Evolutionary conservation across 2,113 vertebrate species (phyloP), one percentile per base, ranked within the genome.

Genomic region (Gobio gobio): DNA sequence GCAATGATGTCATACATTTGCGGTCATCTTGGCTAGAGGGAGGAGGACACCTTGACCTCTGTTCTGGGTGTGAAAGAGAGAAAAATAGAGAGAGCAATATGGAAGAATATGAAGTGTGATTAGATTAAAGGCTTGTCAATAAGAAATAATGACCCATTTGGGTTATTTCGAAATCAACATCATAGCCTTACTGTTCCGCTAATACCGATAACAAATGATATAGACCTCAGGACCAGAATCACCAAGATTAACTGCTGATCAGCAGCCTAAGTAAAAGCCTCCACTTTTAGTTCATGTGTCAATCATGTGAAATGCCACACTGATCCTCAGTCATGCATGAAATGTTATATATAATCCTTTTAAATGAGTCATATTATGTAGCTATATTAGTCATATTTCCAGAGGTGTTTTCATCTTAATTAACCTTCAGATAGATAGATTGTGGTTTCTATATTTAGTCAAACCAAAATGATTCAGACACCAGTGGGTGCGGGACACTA

Each of bases 1-100:
- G 74, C 56, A 14, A 79, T 85, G 84, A 88, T 84, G 87, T 86
- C 87, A 88, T 84, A 22, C 85, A 40, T 47, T 77, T 88, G 63
- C 72, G 83, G 74, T 85, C 73, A 78, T 56, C 79, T 70, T 74
- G 61, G 68, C 58, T 47, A 78, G 78, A 26, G 51, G 59, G 51
- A 72, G 40, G 61, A 77, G 75, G 75, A 78, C 75, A 78, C 7
- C 36, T 78, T 78, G 76, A 59, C 76, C 36, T 74, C 22, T 78
- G 36, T 61, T 26, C 33, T 24, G 20, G 40, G 29, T 58, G 18
- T 36, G 72, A 83, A 54, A 54, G 61, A 81, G 59, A 81, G 22
- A 66, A 14, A 18, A 3, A 18, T 14, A 58, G 56, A 64, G 12
- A 47, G 16, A 70, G 26, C 40, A 73, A n/a, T 47, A 16, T 12